Percentiles rank a stretch among this genome's conserved stretches.
Conservation (phyloP, 2,113 vertebrate genomes). For the Actenoides lindsayi region DNA sequence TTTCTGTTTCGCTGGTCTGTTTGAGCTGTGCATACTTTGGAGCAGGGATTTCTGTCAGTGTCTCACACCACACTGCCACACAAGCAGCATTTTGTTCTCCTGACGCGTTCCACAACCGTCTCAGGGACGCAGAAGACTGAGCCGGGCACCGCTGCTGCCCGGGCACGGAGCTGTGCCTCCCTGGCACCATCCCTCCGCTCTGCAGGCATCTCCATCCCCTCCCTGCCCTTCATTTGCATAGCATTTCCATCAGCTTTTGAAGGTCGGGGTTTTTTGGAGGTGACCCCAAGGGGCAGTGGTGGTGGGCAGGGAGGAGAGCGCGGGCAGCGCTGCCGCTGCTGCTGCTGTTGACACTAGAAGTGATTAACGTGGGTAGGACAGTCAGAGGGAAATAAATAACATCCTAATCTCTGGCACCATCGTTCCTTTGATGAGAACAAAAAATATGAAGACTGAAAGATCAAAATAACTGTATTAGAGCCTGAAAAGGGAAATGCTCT, state of each 20-base stretch:
- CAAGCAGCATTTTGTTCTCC: background rate
- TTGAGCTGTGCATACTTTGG: fast-evolving
- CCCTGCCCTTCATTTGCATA: background rate
- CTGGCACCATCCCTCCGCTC: background rate
- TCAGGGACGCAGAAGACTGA: background rate
- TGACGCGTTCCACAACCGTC: fast-evolving
- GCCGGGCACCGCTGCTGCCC: background rate
- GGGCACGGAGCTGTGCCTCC: fast-evolving
- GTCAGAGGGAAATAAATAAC: constrained; percentile 56
- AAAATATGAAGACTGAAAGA: constrained; percentile 66
- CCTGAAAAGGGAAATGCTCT: constrained; percentile 66
- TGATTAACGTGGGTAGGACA: constrained; percentile 59
- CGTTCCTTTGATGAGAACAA: constrained; percentile 70
- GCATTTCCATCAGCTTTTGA: background rate
- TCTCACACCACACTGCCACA: fast-evolving
- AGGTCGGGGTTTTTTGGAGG: background rate
- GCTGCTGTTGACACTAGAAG: constrained; percentile 30
- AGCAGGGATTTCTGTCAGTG: background rate
- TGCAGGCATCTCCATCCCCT: background rate
- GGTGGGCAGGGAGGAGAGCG: background rate
- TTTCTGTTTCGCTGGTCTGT: background rate
- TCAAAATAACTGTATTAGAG: constrained; percentile 64
- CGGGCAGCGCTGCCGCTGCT: background rate
- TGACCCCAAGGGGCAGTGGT: background rate
- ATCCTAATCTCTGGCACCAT: constrained; percentile 53